Conservation (phyloP, 1,140 invertebrate genomes). For the Arion vulgaris region DNA sequence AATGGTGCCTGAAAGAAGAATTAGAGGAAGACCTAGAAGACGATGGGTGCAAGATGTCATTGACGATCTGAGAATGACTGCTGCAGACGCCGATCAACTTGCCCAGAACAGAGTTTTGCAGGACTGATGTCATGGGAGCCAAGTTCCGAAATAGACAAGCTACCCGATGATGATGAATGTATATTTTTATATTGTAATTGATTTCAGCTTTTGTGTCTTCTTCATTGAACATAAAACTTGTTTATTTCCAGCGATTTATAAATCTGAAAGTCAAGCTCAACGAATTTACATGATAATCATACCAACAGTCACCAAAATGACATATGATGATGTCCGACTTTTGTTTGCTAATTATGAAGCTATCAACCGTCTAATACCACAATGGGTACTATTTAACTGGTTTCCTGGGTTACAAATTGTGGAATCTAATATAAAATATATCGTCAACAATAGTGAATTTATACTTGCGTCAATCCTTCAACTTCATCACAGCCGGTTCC, state of each 20-base stretch:
- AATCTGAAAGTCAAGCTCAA: not conserved
- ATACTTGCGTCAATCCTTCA: not conserved
- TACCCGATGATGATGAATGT: too few relatives aligned
- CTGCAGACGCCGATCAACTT: too few relatives aligned
- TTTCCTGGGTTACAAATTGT: not conserved
- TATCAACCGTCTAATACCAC: not conserved
- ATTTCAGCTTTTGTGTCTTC: too few relatives aligned
- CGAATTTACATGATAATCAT: not conserved
- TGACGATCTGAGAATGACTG: too few relatives aligned
- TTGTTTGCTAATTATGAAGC: not conserved
- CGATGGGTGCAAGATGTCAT: too few relatives aligned
- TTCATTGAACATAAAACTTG: too few relatives aligned
- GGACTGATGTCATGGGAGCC: too few relatives aligned
- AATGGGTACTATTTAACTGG: not conserved
- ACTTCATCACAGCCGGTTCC: not conserved
- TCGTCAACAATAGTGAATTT: not conserved
- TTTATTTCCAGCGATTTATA: not conserved
- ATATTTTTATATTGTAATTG: too few relatives aligned
- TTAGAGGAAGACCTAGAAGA: too few relatives aligned
- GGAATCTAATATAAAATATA: not conserved
- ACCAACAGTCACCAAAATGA: not conserved
- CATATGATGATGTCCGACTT: conserved; percentile 2
- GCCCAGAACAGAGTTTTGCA: too few relatives aligned
- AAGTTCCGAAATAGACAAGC: too few relatives aligned
- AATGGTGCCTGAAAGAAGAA: too few relatives aligned